Evolutionary conservation across 2,797 vertebrate genomes (phyloP).

Genomic region (Psittacula derbiana): DNA sequence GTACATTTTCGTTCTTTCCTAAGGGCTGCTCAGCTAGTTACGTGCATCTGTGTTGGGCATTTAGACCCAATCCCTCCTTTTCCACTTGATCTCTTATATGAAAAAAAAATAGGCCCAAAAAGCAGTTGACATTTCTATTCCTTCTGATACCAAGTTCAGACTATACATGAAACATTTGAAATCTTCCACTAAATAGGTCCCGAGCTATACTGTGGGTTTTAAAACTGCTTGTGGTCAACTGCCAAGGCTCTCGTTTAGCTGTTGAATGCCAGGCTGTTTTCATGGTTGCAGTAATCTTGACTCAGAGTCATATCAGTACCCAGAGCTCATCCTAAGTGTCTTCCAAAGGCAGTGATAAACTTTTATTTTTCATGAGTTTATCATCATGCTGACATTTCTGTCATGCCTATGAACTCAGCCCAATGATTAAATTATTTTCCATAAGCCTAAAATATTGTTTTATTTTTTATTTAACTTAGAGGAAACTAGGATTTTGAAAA

Average conservation of each 20-base stretch:
- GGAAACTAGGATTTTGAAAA: background rate
- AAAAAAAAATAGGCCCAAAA: background rate
- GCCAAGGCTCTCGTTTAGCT: background rate
- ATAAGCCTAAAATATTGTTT: background rate
- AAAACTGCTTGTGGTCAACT: background rate
- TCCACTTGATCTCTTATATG: background rate
- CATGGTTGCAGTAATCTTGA: background rate
- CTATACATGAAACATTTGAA: background rate
- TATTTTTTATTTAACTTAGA: background rate
- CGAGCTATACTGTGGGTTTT: background rate
- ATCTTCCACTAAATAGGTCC: background rate
- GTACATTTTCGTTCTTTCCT: background rate
- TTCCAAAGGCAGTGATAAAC: background rate
- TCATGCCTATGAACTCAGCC: background rate
- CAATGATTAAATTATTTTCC: background rate
- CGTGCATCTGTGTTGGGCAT: accelerated
- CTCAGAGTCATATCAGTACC: background rate
- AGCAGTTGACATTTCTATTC: background rate
- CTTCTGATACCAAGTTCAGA: background rate
- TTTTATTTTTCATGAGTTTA: background rate
- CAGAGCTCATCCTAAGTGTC: background rate
- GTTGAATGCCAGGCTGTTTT: background rate
- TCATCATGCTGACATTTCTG: background rate
- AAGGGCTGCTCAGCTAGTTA: background rate
- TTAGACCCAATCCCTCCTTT: background rate